A percentile compares a stretch with the other conserved stretches of the same genome.
These are phyloP conservation scores for Glandiceps talaboti DNA, from an alignment of 53 echinoderm and acorn worm genomes.

Conservation along the genomic window DNA sequence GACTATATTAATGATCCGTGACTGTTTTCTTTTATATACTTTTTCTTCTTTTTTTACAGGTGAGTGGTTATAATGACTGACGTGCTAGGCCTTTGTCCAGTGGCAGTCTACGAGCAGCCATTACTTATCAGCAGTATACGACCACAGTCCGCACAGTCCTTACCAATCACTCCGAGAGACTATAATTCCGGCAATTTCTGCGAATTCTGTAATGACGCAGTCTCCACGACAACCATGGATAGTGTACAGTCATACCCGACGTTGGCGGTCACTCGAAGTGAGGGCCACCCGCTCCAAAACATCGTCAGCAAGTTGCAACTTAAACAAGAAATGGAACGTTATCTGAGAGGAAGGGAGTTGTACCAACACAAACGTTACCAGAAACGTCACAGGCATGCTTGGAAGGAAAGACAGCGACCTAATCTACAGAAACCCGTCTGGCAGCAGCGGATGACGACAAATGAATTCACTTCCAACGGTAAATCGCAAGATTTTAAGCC, in stretches of 20 bases:
- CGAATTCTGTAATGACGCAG: background rate
- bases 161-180: background rate
- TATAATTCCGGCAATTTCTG: background rate
- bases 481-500: background rate
- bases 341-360: background rate
- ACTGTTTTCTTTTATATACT: no score
- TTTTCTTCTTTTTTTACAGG: background rate
- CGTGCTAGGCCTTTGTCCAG: background rate
- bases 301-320: background rate
- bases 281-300: background rate
- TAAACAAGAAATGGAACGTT: background rate
- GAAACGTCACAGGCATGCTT: background rate
- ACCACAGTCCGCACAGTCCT: background rate
- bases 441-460: background rate
- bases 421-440: background rate
- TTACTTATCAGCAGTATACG: background rate
- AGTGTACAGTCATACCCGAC: background rate
- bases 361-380: background rate
- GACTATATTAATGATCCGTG: no score
- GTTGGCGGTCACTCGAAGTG: background rate
- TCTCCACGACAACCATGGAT: background rate
- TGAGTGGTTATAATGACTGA: background rate
- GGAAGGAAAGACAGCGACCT: background rate
- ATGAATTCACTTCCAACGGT: background rate
- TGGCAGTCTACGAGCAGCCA: background rate